phyloP scores from a whole-genome alignment of 2,113 vertebrate species.

The Paramormyrops kingsleyae region DNA sequence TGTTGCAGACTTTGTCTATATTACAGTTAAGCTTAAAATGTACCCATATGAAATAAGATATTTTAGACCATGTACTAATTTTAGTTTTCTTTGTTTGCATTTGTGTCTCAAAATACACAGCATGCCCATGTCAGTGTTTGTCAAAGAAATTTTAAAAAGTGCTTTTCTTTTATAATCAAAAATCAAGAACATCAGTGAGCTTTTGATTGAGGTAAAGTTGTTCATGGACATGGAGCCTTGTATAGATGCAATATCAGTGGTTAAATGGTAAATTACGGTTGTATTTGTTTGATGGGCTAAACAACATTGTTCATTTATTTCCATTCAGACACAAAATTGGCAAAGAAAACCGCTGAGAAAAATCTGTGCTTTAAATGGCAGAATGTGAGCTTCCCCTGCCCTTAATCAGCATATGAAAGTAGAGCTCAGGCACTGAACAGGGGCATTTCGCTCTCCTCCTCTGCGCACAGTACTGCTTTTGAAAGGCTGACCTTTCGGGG shows the following conservation, averaged over 20 bases:
- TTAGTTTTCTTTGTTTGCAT: not conserved
- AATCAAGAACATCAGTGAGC: not conserved
- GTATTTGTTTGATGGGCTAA: not conserved
- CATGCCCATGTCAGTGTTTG: not conserved
- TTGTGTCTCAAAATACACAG: not conserved
- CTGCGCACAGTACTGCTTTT: not conserved
- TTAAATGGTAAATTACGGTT: not conserved
- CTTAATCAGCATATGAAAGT: not conserved
- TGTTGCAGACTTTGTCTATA: not conserved
- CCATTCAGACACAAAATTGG: not conserved
- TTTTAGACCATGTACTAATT: not conserved
- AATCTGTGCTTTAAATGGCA: not conserved
- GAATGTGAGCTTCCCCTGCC: not conserved
- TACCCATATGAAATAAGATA: not conserved
- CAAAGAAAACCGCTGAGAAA: not conserved
- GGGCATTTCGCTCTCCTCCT: conserved; percentile 19
- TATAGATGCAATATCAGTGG: not conserved
- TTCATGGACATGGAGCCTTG: not conserved
- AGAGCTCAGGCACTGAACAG: not conserved
- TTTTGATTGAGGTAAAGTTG: not conserved
- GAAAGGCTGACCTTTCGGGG: conserved; percentile 21
- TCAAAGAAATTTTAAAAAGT: not conserved
- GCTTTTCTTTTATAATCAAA: not conserved
- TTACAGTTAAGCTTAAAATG: not conserved
- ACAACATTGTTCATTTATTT: not conserved